Base-by-base conservation (phyloP, 2,888 invertebrate genomes). In the Monopis laevigella region DNA sequence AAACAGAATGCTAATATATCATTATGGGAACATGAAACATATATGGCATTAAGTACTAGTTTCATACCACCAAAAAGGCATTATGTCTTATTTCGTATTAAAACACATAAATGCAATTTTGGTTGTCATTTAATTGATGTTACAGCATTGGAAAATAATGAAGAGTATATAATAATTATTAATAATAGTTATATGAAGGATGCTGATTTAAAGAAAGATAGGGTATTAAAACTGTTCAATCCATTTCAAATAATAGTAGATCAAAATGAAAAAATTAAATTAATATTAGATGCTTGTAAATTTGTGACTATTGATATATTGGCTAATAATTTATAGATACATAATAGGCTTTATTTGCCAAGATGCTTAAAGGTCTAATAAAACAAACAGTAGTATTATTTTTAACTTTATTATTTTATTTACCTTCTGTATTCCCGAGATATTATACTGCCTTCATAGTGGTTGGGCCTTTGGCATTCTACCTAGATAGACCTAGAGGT, bases 1-100 rank as follows among this genome's bases (percentile, higher is more conserved):
- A 75, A 77, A 54, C 78, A 80, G 54, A 73, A 62, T 42, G 66
- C 74, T 0, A 67, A 61, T 45, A 45, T 74, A 40, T 71, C 72
- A 19, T 60, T 84, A 40, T 84, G 84, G 84, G 70, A 81, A 55
- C 83, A 85, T 50, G 84, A 85, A 54, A 58, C 64, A 43, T 83
- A 64, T 58, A 56, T 81, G 46, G 82, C 80, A 1, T 64, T 58
- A 47, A 68, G 65, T 52, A 69, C 78, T 7, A 70, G 64, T 48
- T 73, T 78, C 50, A 48, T 70, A 1, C 61, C 77, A 13, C 73
- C 77, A 0, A 74, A 66, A 56, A 60, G 53, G 41, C 62, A 66
- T 39, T 52, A 57, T 48, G 17, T 51, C 14, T 44, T 56, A 12
- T 73, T 70, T 46, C 54, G 55, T 42, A 63, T 78, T 46, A 47